These are phyloP conservation scores for Lycaon pictus DNA, from an alignment of 2,113 vertebrate genomes.

Conservation along the genomic window DNA sequence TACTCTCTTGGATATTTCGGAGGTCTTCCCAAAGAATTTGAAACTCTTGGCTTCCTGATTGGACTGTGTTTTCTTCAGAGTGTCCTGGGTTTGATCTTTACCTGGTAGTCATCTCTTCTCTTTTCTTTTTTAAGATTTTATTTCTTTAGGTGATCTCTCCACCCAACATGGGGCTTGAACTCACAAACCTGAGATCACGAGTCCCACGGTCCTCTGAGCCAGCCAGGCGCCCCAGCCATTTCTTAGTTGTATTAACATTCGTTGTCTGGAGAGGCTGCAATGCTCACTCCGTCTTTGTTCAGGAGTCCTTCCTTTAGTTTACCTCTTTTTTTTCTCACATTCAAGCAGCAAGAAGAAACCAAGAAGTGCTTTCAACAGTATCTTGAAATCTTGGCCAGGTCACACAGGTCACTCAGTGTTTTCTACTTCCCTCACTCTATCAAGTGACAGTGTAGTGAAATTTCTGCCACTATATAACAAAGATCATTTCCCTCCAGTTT, in stretches of 20 bases:
- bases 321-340: not conserved
- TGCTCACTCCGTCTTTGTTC: not conserved
- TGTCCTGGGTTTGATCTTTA: not conserved
- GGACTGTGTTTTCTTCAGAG: not conserved
- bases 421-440: not conserved
- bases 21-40: not conserved
- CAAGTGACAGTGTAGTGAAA: not conserved
- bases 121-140: not conserved
- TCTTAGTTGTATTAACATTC: not conserved
- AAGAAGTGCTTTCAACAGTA: not conserved
- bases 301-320: not conserved
- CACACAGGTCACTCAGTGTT: not conserved
- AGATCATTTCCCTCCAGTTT: not conserved
- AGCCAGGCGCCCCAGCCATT: not conserved
- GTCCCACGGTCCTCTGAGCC: not conserved
- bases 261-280: not conserved
- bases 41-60: not conserved
- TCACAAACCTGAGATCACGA: not conserved
- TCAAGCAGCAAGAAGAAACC: not conserved
- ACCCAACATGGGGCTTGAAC: not conserved
- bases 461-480: not conserved
- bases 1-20: not conserved
- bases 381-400: not conserved
- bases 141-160: not conserved
- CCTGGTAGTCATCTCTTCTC: not conserved